Conservation (phyloP, 2,797 vertebrate genomes). For the Denticeps clupeoides region DNA sequence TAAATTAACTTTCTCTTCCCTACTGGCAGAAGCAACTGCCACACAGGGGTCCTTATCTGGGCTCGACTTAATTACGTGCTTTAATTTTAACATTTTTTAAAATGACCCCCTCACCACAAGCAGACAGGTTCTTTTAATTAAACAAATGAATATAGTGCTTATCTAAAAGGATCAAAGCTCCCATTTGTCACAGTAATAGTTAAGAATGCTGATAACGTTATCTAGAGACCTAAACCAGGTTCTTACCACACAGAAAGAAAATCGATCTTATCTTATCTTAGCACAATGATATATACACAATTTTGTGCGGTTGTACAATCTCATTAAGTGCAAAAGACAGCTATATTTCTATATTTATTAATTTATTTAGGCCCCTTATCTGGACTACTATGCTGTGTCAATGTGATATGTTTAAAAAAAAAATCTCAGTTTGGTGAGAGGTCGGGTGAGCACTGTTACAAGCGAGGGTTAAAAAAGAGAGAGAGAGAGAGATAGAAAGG, state of each 20-base stretch:
- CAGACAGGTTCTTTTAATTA: constrained; percentile 88
- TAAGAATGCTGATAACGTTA: constrained; percentile 62
- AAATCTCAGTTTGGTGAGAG: no score
- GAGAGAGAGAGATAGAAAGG: neutral
- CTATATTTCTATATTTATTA: constrained; percentile 50
- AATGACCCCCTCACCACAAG: constrained; percentile 75
- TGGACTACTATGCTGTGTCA: neutral
- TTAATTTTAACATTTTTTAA: constrained; percentile 88
- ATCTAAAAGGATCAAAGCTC: constrained; percentile 68
- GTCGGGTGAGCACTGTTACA: neutral
- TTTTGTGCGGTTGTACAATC: constrained; percentile 43
- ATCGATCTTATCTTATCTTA: constrained; percentile 53
- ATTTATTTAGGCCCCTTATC: constrained; percentile 40
- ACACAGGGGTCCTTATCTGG: constrained; percentile 82
- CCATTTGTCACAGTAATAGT: constrained; percentile 78
- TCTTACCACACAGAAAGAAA: constrained; percentile 60
- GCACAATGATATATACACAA: constrained; percentile 30
- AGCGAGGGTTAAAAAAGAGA: constrained; percentile 13
- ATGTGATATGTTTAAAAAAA: no score
- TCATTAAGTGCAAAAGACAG: constrained; percentile 51
- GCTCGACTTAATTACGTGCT: constrained; percentile 91
- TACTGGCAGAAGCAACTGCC: constrained; percentile 60
- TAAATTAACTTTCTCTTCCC: constrained; percentile 81
- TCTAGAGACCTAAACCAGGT: constrained; percentile 51
- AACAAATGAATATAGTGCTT: constrained; percentile 81